phyloP scores from a whole-genome alignment of 2,113 vertebrate genomes.

The Porphyrio hochstetteri region DNA sequence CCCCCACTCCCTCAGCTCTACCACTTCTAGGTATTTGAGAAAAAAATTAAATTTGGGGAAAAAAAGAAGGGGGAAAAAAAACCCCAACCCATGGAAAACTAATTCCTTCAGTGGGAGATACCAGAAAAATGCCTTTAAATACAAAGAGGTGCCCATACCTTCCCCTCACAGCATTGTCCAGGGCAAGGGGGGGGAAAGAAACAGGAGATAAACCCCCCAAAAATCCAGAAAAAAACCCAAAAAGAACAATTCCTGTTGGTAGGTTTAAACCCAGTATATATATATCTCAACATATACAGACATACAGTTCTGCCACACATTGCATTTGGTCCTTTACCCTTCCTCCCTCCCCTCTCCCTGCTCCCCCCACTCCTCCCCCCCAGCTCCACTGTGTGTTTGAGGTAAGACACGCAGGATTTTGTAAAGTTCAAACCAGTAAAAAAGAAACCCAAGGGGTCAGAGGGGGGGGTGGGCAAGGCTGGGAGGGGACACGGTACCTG shows the following conservation, averaged over 20 bases:
- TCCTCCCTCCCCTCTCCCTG: background rate
- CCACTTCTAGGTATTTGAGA: background rate
- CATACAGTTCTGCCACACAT: constrained; percentile 25
- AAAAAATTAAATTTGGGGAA: too few species aligned
- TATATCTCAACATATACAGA: constrained; percentile 70
- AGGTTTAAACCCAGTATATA: constrained; percentile 39
- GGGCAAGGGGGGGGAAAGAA: background rate
- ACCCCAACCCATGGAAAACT: background rate
- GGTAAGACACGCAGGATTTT: constrained; percentile 38
- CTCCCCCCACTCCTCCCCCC: background rate
- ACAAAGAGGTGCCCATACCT: background rate
- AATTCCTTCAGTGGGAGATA: constrained; percentile 41
- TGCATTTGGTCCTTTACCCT: constrained; percentile 49
- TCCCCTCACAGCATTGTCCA: background rate
- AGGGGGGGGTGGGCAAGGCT: background rate
- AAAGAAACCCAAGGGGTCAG: background rate
- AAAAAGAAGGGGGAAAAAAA: background rate
- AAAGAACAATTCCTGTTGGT: background rate
- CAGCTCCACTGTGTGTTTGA: background rate
- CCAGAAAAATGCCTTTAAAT: background rate
- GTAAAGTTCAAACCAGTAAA: background rate
- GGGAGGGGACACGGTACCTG: background rate
- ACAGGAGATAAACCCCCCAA: background rate
- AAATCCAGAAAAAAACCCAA: background rate
- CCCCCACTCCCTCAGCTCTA: background rate